phyloP scores from a whole-genome alignment of 2,888 invertebrate genomes.

The Rugalucina vietnamica region DNA sequence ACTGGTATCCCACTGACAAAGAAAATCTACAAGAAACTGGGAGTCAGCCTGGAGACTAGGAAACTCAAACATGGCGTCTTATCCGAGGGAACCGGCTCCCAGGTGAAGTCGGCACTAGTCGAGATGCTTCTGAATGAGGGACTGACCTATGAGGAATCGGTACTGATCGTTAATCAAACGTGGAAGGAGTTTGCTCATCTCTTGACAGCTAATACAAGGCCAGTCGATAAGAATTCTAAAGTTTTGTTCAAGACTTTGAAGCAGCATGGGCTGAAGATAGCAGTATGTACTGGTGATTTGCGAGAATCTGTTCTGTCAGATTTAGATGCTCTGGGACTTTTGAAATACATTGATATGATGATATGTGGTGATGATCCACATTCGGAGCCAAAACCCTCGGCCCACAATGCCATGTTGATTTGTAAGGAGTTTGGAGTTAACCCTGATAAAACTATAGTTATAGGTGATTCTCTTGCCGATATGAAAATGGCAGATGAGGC shows the following conservation, averaged over 20 bases:
- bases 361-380: constrained; percentile 85
- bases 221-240: constrained; percentile 66
- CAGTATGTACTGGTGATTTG: constrained; percentile 84
- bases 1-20: constrained; percentile 80
- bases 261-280: constrained; percentile 83
- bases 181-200: constrained; percentile 65
- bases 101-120: constrained; percentile 80
- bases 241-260: constrained; percentile 80
- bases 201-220: constrained; percentile 54
- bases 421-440: constrained; percentile 77
- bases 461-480: constrained; percentile 84
- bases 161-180: constrained; percentile 73
- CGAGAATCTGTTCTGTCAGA: constrained; percentile 73
- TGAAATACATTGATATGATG: constrained; percentile 83
- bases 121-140: constrained; percentile 80
- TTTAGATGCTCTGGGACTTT: constrained; percentile 69
- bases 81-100: constrained; percentile 82
- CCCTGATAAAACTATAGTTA: constrained; percentile 80
- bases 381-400: constrained; percentile 82
- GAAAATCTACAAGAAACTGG: constrained; percentile 82
- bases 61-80: constrained; percentile 78
- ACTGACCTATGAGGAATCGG: constrained; percentile 75
- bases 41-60: constrained; percentile 78
- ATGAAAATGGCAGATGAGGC: constrained; percentile 84
- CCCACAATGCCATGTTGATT: constrained; percentile 82